Conservation (phyloP, 2,797 vertebrate species). For the Loris lydekkerianus region DNA sequence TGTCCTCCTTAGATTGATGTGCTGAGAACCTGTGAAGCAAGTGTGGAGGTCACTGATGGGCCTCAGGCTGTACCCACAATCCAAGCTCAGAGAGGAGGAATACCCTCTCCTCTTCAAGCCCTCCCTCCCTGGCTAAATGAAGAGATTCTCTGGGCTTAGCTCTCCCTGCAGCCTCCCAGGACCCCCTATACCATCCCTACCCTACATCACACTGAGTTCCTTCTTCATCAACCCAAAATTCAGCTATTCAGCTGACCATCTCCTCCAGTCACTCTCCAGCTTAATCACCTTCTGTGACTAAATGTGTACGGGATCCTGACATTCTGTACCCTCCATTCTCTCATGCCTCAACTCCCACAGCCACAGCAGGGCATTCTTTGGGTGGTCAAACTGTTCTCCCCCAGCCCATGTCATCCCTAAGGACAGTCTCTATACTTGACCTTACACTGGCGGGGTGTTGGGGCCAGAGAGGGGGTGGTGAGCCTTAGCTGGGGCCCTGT, state of each 20-base stretch:
- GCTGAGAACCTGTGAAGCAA: neutral
- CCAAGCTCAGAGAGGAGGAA: conserved; percentile 51
- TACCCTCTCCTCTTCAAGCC: neutral
- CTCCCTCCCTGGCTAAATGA: neutral
- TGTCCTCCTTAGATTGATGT: neutral
- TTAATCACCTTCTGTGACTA: neutral
- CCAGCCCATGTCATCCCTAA: neutral
- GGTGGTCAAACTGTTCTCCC: neutral
- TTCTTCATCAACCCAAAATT: neutral
- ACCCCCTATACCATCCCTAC: too few relatives aligned
- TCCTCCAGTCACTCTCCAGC: neutral
- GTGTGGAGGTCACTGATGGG: neutral
- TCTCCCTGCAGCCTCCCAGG: neutral
- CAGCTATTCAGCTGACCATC: neutral
- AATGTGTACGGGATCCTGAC: neutral
- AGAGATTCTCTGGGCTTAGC: neutral
- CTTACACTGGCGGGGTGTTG: accelerated
- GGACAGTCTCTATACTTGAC: neutral
- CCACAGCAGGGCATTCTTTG: neutral
- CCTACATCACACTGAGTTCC: neutral
- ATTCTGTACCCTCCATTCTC: neutral
- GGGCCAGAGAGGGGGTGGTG: neutral
- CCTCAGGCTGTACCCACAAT: conserved; percentile 80
- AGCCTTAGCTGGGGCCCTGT: too few relatives aligned
- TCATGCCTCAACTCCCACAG: neutral